A percentile compares a stretch with the other conserved stretches of the same genome.
Conservation (phyloP, 2,797 vertebrate species). For the Botia almorhae region DNA sequence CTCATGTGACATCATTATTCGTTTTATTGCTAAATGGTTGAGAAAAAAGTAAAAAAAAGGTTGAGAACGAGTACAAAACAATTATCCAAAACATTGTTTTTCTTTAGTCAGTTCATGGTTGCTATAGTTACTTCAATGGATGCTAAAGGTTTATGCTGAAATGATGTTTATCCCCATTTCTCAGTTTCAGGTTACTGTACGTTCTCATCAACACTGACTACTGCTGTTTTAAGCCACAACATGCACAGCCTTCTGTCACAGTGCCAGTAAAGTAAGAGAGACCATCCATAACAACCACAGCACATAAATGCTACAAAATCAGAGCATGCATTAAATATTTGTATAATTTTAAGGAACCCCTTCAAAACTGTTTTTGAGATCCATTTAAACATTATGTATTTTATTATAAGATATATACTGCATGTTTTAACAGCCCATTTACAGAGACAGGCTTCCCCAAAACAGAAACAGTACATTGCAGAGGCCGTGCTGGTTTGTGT, state of each 20-base stretch:
- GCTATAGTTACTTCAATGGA: constrained; percentile 56
- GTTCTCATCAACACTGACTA: constrained; percentile 61
- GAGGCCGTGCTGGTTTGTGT: constrained; percentile 50
- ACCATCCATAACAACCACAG: constrained; percentile 17
- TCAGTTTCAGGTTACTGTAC: constrained; percentile 63
- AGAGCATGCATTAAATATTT: constrained; percentile 44
- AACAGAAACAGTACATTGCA: constrained; percentile 21
- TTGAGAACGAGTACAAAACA: constrained; percentile 56
- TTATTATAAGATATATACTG: constrained; percentile 46
- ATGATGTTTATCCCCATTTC: constrained; percentile 59
- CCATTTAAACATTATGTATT: constrained; percentile 38
- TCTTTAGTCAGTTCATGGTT: constrained; percentile 71
- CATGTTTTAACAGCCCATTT: not conserved
- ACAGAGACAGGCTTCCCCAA: constrained; percentile 29
- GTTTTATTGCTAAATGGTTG: constrained; percentile 71
- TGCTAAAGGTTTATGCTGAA: constrained; percentile 41
- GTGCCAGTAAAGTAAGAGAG: not conserved
- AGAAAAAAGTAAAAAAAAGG: constrained; percentile 46
- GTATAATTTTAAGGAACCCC: not conserved
- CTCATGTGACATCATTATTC: constrained; percentile 65
- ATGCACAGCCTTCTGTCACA: constrained; percentile 59
- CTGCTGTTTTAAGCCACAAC: constrained; percentile 52
- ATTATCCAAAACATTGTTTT: constrained; percentile 56
- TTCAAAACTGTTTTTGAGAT: not conserved
- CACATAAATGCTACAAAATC: constrained; percentile 11